Percentiles rank a stretch among this genome's conserved stretches.
These are phyloP conservation scores for Gymnoscelis rufifasciata DNA, from an alignment of 2,888 invertebrate species.

Conservation along the genomic window DNA sequence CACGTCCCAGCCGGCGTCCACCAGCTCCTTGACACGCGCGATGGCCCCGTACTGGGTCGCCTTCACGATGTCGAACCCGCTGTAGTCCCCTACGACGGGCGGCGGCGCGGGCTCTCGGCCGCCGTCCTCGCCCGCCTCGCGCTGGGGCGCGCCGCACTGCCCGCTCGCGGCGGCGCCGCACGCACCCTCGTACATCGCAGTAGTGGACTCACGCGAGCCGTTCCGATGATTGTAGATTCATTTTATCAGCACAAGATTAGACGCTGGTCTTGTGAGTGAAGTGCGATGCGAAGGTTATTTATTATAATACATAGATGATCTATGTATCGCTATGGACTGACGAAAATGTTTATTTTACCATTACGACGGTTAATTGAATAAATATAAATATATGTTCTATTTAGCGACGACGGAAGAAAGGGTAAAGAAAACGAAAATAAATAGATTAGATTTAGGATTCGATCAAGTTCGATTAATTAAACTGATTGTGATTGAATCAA, in stretches of 20 bases:
- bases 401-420: background rate
- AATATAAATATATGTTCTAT: too few species aligned
- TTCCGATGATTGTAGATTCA: background rate
- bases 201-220: background rate
- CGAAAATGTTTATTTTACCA: too few species aligned
- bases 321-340: too few species aligned
- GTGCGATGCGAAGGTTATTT: too few species aligned
- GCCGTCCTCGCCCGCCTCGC: conserved; percentile 80
- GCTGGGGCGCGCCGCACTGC: conserved; percentile 82
- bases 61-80: conserved; percentile 94
- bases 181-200: conserved; percentile 84
- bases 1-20: conserved; percentile 95
- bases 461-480: too few species aligned
- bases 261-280: background rate
- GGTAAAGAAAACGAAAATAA: too few species aligned
- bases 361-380: too few species aligned
- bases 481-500: too few species aligned
- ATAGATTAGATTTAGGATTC: too few species aligned
- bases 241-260: background rate
- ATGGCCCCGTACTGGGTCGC: conserved; percentile 98
- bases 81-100: conserved; percentile 82
- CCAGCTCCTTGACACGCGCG: conserved; percentile 88
- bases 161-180: conserved; percentile 84
- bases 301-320: too few species aligned
- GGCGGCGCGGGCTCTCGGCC: conserved; percentile 81